Percentiles rank a stretch among this genome's conserved stretches.
These are phyloP conservation scores for Drosophila nigrodunni DNA, from an alignment of 1,140 invertebrate genomes.

Conservation along the genomic window DNA sequence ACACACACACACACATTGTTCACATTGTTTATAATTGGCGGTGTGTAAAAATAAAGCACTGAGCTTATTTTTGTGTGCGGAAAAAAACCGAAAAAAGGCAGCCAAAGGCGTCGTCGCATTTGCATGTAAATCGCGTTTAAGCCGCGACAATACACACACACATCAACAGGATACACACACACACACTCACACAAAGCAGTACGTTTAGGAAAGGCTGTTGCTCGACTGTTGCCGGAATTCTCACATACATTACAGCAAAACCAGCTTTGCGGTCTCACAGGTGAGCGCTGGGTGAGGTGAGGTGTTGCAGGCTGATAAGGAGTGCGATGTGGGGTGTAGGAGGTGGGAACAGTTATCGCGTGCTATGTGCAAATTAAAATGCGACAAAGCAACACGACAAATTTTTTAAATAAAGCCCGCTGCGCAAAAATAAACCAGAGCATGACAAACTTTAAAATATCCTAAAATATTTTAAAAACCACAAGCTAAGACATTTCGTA, in stretches of 20 bases:
- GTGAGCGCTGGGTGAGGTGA: not conserved
- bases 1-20: slow-evolving; percentile 3
- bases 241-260: slow-evolving; percentile 70
- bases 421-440: slow-evolving; percentile 7
- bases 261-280: not conserved
- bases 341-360: slow-evolving; percentile 59
- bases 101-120: slow-evolving; percentile 58
- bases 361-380: slow-evolving; percentile 78
- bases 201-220: slow-evolving; percentile 41
- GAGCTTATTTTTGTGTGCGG: slow-evolving; percentile 68
- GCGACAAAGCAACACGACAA: slow-evolving; percentile 81
- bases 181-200: slow-evolving; percentile 2
- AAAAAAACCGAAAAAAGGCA: slow-evolving; percentile 53
- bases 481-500: not conserved
- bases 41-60: slow-evolving; percentile 79
- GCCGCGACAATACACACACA: slow-evolving; percentile 60
- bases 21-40: slow-evolving; percentile 79
- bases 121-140: slow-evolving; percentile 78
- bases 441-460: slow-evolving; percentile 16
- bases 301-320: not conserved
- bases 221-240: slow-evolving; percentile 78
- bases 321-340: not conserved
- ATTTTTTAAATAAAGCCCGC: slow-evolving; percentile 71
- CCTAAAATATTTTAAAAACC: not conserved
- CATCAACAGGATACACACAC: slow-evolving; percentile 25